These are phyloP conservation scores for Poecilobothrus nobilitatus DNA, from an alignment of 2,888 invertebrate species.

Conservation along the genomic window DNA sequence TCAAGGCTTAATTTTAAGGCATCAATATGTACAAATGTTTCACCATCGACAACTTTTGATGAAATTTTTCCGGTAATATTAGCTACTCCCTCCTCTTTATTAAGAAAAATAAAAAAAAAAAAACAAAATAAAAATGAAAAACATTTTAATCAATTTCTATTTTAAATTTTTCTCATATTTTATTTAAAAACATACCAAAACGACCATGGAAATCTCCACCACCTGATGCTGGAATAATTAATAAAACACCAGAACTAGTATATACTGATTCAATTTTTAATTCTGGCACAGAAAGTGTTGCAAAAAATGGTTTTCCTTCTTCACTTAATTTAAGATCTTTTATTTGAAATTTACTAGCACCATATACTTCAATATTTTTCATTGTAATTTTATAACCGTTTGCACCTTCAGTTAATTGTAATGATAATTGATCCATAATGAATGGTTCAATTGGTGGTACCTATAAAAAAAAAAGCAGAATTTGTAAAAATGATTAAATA, in stretches of 20 bases:
- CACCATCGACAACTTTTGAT: slow-evolving; percentile 41
- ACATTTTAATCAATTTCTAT: neutral
- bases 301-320: slow-evolving; percentile 57
- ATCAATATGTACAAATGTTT: slow-evolving; percentile 54
- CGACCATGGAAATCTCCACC: slow-evolving; percentile 59
- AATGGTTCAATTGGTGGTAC: slow-evolving; percentile 61
- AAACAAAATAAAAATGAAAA: neutral
- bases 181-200: slow-evolving; percentile 44
- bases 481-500: too few species aligned
- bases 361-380: slow-evolving; percentile 52
- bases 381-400: slow-evolving; percentile 53
- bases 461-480: slow-evolving; percentile 26
- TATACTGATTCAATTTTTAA: slow-evolving; percentile 58
- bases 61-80: slow-evolving; percentile 53
- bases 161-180: neutral
- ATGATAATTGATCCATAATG: slow-evolving; percentile 52
- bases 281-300: slow-evolving; percentile 55
- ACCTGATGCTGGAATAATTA: slow-evolving; percentile 63
- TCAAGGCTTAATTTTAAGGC: slow-evolving; percentile 52
- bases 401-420: slow-evolving; percentile 50
- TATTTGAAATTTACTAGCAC: slow-evolving; percentile 56
- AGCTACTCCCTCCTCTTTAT: slow-evolving; percentile 52
- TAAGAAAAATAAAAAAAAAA: slow-evolving; percentile 2
- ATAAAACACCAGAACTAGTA: slow-evolving; percentile 57
- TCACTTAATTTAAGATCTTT: slow-evolving; percentile 50